phyloP scores from a whole-genome alignment of 2,113 vertebrate species.

The Bothrops jararaca region DNA sequence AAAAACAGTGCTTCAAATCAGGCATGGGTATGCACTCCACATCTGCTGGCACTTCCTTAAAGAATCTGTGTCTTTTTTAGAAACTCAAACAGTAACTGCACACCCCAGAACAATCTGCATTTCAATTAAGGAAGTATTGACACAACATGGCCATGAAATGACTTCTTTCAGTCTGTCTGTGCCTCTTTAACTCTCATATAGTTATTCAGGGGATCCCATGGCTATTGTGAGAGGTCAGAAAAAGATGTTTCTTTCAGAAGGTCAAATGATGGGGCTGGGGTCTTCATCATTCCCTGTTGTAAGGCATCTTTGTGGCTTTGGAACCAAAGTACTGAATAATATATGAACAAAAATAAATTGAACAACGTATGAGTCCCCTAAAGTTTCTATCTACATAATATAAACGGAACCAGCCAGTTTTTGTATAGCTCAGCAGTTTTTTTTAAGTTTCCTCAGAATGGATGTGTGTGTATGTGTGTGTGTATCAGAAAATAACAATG shows the following conservation, averaged over 20 bases:
- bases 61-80: neutral
- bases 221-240: neutral
- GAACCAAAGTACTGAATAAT: neutral
- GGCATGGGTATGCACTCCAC: neutral
- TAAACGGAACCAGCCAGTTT: neutral
- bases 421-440: neutral
- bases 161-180: neutral
- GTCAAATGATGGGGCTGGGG: neutral
- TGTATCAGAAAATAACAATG: neutral
- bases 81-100: neutral
- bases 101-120: neutral
- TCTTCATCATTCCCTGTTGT: neutral
- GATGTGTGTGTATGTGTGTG: no score
- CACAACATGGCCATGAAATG: neutral
- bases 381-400: neutral
- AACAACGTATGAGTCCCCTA: neutral
- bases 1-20: neutral
- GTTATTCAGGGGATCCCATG: neutral
- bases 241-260: neutral
- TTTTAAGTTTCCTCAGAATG: neutral
- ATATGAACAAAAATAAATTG: neutral
- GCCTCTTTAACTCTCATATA: neutral
- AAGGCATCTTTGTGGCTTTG: neutral
- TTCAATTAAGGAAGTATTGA: neutral
- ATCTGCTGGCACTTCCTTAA: neutral